Evolutionary conservation across 2,797 vertebrate genomes (phyloP), one percentile per base, ranked within the genome.

Genomic region (Sebastes oblongus): DNA sequence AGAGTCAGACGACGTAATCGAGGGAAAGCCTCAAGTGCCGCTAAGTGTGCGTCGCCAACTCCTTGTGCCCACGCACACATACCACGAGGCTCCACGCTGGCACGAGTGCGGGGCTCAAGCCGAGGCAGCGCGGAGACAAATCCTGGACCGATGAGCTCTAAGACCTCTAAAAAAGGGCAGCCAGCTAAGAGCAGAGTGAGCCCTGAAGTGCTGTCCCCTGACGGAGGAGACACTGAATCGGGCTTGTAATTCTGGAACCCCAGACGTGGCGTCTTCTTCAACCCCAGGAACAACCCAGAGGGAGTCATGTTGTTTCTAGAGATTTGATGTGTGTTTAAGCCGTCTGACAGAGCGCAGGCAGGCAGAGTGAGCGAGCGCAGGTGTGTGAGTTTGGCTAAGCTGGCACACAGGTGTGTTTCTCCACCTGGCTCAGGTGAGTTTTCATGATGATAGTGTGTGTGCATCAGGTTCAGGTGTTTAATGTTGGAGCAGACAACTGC

Each of bases 51-150:
- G 27, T 99, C 98, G 1, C 97, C 96, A 0, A 99, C 95, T 0
- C 91, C 95, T 58, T 95, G 95, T 0, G 98, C 97, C 90, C 97
- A 97, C 24, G 93, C 90, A 18, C 98, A 99, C 73, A 97, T 97
- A 0, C 97, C 96, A 0, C 97, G 95, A 0, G 97, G 97, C 91
- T 98, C 97, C 11, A 91, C 84, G 0, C 87, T 89, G 32, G 91
- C 95, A 60, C 98, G 96, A 66, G 97, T 96, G 54, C 97, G 98
- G 0, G 98, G 97, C 92, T 99, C 98, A 0, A 98, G 97, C 32
- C 98, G 96, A 0, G 98, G 98, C 94, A 99, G 96, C n/a, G 95
- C 96, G 0, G 98, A 99, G 39, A 96, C 96, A 72, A 99, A 99
- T 64, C 96, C 98, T 8, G 97, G 97, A 9, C 98, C 98, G 0